Evolutionary conservation across 2,797 vertebrate species (phyloP), one percentile per base, ranked within the genome.

Genomic region (Catostomus latipinnis): DNA sequence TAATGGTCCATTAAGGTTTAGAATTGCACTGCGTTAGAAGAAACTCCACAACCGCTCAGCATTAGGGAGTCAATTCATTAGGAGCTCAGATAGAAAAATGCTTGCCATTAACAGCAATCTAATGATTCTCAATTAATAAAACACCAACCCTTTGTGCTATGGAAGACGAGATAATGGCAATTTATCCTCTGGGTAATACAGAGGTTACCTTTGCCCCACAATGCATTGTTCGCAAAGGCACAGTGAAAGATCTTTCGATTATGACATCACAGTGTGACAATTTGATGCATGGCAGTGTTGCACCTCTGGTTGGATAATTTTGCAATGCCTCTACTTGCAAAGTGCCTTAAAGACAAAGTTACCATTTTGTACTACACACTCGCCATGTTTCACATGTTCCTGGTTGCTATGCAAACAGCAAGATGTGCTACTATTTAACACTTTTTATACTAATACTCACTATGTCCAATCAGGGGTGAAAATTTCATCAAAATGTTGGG

Each of bases 111-210:
- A 86, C 81, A 81, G 76, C 54, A 57, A 80, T 81, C 81, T 83
- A 87, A 88, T 88, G 87, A 83, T 84, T 74, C 78, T 81, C 81
- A 84, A 83, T 86, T 88, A 86, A 88, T 88, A 84, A 85, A 77
- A 84, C 78, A 78, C 85, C 67, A 76, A 68, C 74, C 71, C 82
- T 70, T 71, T 73, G 53, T 58, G 61, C 60, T 62, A 72, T 78
- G 73, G 66, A 74, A 69, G 66, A 81, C 66, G 53, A 76, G 69
- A 66, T 65, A 43, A 76, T 52, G 9, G 53, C 76, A 70, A 70
- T 83, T 81, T 78, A 62, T 84, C 76, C 53, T 63, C 14, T 13
- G 70, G 69, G 76, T 74, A 75, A 65, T 75, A 45, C 60, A 43
- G 66, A 76, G 57, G 66, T 79, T 62, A 58, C 54, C 22, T 81